Conservation (phyloP, 2,113 vertebrate species). For the Odocoileus virginianus region DNA sequence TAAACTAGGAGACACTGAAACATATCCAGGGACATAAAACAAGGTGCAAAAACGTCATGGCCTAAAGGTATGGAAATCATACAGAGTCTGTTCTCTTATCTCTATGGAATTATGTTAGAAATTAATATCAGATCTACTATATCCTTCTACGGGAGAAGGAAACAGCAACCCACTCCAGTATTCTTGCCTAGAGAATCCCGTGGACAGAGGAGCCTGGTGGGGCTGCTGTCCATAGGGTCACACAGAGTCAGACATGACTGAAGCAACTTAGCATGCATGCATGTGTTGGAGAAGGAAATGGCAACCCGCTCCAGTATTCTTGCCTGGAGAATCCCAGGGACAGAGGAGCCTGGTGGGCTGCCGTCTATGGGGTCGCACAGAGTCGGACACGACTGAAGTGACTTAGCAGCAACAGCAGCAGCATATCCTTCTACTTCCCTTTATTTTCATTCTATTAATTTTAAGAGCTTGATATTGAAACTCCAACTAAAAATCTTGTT, state of each 20-base stretch:
- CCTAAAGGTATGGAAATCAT: not conserved
- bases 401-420: not conserved
- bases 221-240: accelerated
- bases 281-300: not conserved
- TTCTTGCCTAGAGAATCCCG: not conserved
- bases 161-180: not conserved
- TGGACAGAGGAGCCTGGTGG: not conserved
- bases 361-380: not conserved
- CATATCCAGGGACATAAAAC: not conserved
- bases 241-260: not conserved
- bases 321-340: too few relatives aligned
- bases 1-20: not conserved
- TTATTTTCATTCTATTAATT: not conserved
- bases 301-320: not conserved
- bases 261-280: not conserved
- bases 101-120: not conserved
- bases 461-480: not conserved
- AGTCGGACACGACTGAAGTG: not conserved
- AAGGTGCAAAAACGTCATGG: not conserved
- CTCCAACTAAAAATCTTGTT: not conserved
- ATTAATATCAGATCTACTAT: not conserved
- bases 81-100: not conserved
- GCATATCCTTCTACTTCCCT: not conserved
- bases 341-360: accelerated
- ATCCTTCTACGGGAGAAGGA: accelerated